Base-by-base conservation (phyloP, 2,888 invertebrate genomes). In the Leptinotarsa haldemani region DNA sequence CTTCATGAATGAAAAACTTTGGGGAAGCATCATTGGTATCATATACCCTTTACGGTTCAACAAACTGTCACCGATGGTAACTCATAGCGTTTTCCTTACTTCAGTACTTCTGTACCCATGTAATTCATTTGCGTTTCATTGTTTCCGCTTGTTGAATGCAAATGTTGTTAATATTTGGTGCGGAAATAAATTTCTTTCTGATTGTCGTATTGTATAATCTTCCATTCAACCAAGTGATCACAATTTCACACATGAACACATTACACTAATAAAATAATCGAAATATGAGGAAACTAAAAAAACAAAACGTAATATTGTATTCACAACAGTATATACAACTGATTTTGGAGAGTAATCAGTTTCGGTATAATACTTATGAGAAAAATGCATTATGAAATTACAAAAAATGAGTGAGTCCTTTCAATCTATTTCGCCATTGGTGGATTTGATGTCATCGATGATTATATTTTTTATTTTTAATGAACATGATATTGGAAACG, bases 21-120 rank as follows among this genome's bases (percentile, higher is more conserved):
- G 5, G 25, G 25, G 58, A 12, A 25, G 15, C 25, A 20, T 58
- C 22, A 13, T 16, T 16, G 50, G 50, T 56, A 18, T 56, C 53
- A 56, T 30, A 56, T 30, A 61, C n/a, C n/a, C 2, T 16, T 0
- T 61, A n/a, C 9, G 18, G 61, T 61, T 61, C 61, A 61, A 61
- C 61, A 61, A 61, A 61, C 61, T 61, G 16, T n/a, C 2, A 40
- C n/a, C 30, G 61, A 61, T 2, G 40, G 61, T 18, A 9, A 61
- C 30, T 61, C n/a, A 64, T 61, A 47, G 50, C 64, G 61, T 70
- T 70, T 64, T 70, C 70, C 63, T 63, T 70, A 61, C 70, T 70
- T 70, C 46, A 70, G 70, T 70, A 50, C 63, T 30, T 70, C 64
- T 61, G 30, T 61, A 70, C 40, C 63, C 61, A 25, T 53, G 40